phyloP scores from a whole-genome alignment of 1,140 invertebrate species.

The Aleiodes sp. region DNA sequence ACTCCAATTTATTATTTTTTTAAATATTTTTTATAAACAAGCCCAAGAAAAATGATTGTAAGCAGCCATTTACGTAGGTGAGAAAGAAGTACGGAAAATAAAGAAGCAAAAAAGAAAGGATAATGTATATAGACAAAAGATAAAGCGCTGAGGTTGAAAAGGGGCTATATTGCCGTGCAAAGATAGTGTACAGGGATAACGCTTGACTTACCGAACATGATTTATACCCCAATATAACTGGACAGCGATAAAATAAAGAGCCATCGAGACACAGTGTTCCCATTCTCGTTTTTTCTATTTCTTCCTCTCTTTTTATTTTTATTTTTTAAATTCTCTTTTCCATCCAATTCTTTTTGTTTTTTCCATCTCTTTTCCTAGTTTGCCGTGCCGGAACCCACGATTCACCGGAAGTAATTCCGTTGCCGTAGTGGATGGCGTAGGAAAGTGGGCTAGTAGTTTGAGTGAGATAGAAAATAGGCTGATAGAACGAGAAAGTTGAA shows the following conservation, averaged over 20 bases:
- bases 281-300: slow-evolving; percentile 11
- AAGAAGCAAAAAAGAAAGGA: not conserved
- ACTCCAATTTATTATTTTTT: no score
- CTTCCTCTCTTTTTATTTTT: not conserved
- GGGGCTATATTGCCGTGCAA: slow-evolving; percentile 33
- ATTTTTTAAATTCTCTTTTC: not conserved
- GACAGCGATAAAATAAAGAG: slow-evolving; percentile 52
- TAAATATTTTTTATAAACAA: no score
- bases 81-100: not conserved
- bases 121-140: slow-evolving; percentile 29
- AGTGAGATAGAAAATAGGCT: not conserved
- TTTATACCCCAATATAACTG: slow-evolving; percentile 54
- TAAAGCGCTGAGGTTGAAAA: slow-evolving; percentile 39
- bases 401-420: slow-evolving; percentile 17
- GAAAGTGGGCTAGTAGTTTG: not conserved
- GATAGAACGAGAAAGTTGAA: not conserved
- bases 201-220: slow-evolving; percentile 52
- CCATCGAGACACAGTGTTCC: slow-evolving; percentile 11
- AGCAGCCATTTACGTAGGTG: no score
- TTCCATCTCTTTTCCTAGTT: not conserved
- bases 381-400: slow-evolving; percentile 14
- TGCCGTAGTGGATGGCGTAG: slow-evolving; percentile 9
- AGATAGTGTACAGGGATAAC: slow-evolving; percentile 40
- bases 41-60: no score
- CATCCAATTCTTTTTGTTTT: not conserved